Conservation (phyloP, 2,797 vertebrate species). For the Enoplosus armatus region DNA sequence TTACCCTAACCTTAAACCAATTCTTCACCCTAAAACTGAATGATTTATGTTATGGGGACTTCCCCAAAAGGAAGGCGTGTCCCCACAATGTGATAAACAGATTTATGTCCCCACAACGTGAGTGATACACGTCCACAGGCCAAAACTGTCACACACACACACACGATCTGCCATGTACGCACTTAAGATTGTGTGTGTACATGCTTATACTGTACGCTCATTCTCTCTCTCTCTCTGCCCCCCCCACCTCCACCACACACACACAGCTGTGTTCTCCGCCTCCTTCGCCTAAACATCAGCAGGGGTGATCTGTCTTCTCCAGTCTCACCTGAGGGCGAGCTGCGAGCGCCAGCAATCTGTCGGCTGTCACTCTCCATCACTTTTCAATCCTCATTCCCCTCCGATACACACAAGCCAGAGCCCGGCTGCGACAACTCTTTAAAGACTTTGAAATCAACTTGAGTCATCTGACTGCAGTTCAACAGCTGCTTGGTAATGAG, state of each 20-base stretch:
- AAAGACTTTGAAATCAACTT: constrained; percentile 76
- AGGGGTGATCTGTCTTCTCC: constrained; percentile 70
- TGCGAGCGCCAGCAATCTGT: constrained; percentile 75
- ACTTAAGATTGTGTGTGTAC: constrained; percentile 22
- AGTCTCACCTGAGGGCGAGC: constrained; percentile 78
- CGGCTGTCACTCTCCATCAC: constrained; percentile 80
- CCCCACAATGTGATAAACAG: no score
- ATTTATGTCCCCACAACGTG: no score
- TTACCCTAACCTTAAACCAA: no score
- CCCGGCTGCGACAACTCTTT: constrained; percentile 57
- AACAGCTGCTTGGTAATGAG: constrained; percentile 67
- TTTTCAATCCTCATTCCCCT: constrained; percentile 71
- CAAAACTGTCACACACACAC: constrained; percentile 35
- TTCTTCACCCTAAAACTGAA: no score
- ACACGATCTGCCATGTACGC: constrained; percentile 6
- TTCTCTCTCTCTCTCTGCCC: constrained; percentile 10
- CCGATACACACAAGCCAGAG: constrained; percentile 50
- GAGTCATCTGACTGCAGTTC: constrained; percentile 59
- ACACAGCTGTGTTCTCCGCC: constrained; percentile 75
- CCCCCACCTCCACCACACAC: constrained; percentile 2
- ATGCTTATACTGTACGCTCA: constrained; percentile 26
- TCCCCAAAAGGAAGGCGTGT: no score
- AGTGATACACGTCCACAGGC: background rate
- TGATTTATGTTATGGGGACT: no score
- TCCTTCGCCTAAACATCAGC: constrained; percentile 69